Base-by-base conservation (phyloP, 2,113 vertebrate genomes). In the Blennius ocellaris region DNA sequence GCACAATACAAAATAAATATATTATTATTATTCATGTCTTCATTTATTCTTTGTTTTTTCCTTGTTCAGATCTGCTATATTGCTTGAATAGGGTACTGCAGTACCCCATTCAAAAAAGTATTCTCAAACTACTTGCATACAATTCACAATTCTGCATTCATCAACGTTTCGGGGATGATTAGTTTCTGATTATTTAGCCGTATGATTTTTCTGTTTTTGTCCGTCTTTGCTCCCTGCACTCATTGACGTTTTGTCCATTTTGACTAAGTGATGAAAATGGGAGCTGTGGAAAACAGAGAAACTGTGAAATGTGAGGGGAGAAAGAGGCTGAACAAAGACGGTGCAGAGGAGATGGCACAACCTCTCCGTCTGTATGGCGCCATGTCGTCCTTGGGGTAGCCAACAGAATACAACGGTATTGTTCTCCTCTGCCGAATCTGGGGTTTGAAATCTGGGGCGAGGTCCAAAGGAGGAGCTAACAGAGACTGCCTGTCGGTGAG, bases 361-460 rank as follows among this genome's bases (percentile, higher is more conserved):
- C 49, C 60, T 53, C 49, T 11, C 21, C 11, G 57, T 60, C 80
- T 69, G 68, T 36, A 49, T 69, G 78, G 56, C 72, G 62, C 69
- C 76, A 15, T 38, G 51, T 15, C 30, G 40, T 81, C 80, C 79
- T 76, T 43, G 48, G 79, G 64, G 70, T 60, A 54, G 30, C 45
- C n/a, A 3, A 14, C 67, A 56, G 59, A 63, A 86, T 82, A 76
- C 66, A 81, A 54, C 12, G 17, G 61, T 56, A 80, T 89, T 85
- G 75, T 83, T 82, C 69, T 78, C 39, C 3, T 65, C 55, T 59
- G 73, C 21, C 30, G 14, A 85, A 79, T 89, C 66, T 79, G 69
- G 59, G 49, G 65, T 85, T 55, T 76, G 54, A 72, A 80, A 81
- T 89, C 85, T 80, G 81, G 69, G 67, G 68, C 74, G 11, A 30